Evolutionary conservation across 1,140 invertebrate genomes (phyloP).

Genomic region (Laupala kohalensis): DNA sequence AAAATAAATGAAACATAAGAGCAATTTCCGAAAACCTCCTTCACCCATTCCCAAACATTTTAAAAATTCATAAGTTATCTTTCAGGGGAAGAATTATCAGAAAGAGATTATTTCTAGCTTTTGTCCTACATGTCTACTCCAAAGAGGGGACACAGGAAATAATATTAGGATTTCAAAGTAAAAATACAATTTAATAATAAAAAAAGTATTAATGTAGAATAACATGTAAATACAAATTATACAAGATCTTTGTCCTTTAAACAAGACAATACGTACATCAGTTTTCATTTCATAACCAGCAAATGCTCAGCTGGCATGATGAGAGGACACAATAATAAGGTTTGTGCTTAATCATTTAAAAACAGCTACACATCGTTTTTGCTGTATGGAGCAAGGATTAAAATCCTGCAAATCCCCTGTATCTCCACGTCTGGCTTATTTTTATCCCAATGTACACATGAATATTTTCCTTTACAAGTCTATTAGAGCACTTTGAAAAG

Average conservation of each 20-base stretch:
- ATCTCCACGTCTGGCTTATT: background rate
- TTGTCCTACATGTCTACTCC: no score
- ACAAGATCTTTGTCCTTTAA: background rate
- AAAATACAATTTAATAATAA: background rate
- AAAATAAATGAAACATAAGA: no score
- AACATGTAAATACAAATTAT: background rate
- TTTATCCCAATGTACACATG: background rate
- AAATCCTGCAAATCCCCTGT: background rate
- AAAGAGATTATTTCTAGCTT: no score
- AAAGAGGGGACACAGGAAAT: no score
- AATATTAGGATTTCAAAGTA: no score
- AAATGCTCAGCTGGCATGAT: background rate
- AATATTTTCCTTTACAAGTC: background rate
- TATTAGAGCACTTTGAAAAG: background rate
- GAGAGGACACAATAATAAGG: background rate
- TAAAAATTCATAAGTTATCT: no score
- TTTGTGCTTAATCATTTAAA: background rate
- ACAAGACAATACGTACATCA: background rate
- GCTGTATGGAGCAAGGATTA: background rate
- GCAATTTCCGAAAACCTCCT: no score
- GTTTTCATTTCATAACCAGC: background rate
- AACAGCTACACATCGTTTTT: background rate
- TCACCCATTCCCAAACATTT: no score
- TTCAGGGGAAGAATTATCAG: no score
- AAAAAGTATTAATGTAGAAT: background rate